phyloP scores from a whole-genome alignment of 1,140 invertebrate species.

The Cherax destructor region DNA sequence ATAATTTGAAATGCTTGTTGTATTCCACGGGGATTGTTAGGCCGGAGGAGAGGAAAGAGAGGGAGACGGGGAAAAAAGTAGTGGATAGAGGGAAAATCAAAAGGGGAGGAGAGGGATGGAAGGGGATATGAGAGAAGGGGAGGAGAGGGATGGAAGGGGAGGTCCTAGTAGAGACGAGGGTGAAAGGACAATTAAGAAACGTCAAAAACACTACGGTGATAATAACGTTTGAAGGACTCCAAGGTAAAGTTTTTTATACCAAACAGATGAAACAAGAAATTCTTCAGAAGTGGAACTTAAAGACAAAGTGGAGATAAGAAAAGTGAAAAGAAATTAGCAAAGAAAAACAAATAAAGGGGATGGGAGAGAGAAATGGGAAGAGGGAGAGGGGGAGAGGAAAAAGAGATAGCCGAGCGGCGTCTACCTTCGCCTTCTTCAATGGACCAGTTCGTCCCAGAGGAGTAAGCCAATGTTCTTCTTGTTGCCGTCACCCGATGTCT shows the following conservation, averaged over 20 bases:
- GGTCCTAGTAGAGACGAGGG: neutral
- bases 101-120: neutral
- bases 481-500: constrained; percentile 14
- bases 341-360: neutral
- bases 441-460: constrained; percentile 54
- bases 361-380: constrained; percentile 14
- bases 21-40: neutral
- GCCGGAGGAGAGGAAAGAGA: neutral
- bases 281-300: neutral
- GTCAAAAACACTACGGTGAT: neutral
- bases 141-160: neutral
- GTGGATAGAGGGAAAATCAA: neutral
- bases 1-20: neutral
- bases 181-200: neutral
- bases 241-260: neutral
- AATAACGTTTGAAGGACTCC: neutral
- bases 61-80: neutral
- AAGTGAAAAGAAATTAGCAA: neutral
- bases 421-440: constrained; percentile 56
- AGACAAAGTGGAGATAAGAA: neutral
- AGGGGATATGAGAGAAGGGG: too few relatives aligned
- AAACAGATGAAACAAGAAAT: too few relatives aligned
- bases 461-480: constrained; percentile 56
- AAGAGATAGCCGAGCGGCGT: neutral
- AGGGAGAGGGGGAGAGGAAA: constrained; percentile 3